Evolutionary conservation across 2,888 invertebrate species (phyloP), one percentile per base, ranked within the genome.

Genomic region (Cantharis lateralis): DNA sequence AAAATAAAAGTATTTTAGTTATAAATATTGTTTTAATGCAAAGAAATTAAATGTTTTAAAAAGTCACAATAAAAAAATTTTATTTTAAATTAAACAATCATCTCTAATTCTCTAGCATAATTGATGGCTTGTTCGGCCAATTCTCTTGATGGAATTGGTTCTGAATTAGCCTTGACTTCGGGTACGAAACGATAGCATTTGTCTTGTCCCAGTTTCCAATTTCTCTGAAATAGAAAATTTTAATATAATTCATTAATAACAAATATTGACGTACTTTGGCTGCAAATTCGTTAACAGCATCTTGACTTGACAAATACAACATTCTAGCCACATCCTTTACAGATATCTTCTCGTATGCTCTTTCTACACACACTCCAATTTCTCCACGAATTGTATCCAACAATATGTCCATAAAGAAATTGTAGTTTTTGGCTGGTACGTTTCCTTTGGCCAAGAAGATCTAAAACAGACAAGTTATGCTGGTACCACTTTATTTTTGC

Each of bases 71-170:
- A 69, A 68, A 72, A 71, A 76, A 70, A n/a, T 74, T 79, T 74
- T 77, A 77, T 79, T 92, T 24, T 24, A 24, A 24, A 24, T 9
- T 94, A 99, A 79, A 99, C 98, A 90, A 99, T 99, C 98, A 98
- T 99, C 90, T 99, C 99, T 82, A 99, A 91, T 90, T 99, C 98
- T 86, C 95, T 93, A 3, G 99, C 99, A 89, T 99, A 99, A 87
- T 96, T 97, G 83, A 99, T 95, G 15, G 97, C 96, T 88, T 98
- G 97, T 85, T 96, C 94, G 0, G 98, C 98, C 32, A 99, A 90
- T 85, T 98, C 95, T 28, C 93, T 91, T 9, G 98, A 97, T 0
- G 98, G 98, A 82, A 99, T 92, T 80, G 90, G 93, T 87, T 95
- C 95, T 83, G 93, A 93, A 0, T 87, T 91, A 88, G 91, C 95